phyloP scores from a whole-genome alignment of 1,140 invertebrate genomes.

The Formica exsecta region DNA sequence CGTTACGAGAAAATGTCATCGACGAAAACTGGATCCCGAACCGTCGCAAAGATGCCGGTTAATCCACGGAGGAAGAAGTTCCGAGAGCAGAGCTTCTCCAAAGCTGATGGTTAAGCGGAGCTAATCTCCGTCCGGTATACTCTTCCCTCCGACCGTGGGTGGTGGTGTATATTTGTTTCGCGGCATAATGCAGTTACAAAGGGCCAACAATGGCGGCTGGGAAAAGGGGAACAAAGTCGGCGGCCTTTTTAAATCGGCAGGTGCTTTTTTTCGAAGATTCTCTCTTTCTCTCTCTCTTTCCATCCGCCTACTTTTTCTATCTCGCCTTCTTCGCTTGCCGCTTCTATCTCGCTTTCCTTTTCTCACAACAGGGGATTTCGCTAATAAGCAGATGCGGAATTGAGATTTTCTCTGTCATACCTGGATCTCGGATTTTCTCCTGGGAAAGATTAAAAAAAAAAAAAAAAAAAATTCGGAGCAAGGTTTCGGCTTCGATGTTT shows the following conservation, averaged over 20 bases:
- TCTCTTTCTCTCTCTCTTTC: neutral
- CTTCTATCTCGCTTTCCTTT: constrained; percentile 9
- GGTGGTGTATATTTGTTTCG: constrained; percentile 71
- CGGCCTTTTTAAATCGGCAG: constrained; percentile 81
- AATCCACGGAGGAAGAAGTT: constrained; percentile 15
- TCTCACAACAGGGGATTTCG: constrained; percentile 73
- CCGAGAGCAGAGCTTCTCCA: constrained; percentile 10
- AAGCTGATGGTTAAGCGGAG: constrained; percentile 59
- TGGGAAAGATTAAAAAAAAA: too few species aligned
- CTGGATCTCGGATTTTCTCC: too few species aligned
- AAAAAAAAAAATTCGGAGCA: too few species aligned
- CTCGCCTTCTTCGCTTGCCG: neutral
- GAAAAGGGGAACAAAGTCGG: constrained; percentile 52
- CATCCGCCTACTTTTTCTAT: too few species aligned
- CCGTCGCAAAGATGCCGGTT: neutral
- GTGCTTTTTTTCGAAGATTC: constrained; percentile 50
- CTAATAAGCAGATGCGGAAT: constrained; percentile 77
- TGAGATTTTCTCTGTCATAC: too few species aligned
- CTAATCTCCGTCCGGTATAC: constrained; percentile 57
- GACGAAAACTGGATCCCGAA: neutral
- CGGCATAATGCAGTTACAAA: constrained; percentile 57
- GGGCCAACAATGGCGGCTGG: constrained; percentile 71
- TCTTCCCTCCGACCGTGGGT: constrained; percentile 1
- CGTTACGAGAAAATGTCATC: neutral
- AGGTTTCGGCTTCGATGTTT: too few species aligned